These are phyloP conservation scores for Labeo calbasu DNA, from an alignment of 2,797 vertebrate species.

Conservation along the genomic window DNA sequence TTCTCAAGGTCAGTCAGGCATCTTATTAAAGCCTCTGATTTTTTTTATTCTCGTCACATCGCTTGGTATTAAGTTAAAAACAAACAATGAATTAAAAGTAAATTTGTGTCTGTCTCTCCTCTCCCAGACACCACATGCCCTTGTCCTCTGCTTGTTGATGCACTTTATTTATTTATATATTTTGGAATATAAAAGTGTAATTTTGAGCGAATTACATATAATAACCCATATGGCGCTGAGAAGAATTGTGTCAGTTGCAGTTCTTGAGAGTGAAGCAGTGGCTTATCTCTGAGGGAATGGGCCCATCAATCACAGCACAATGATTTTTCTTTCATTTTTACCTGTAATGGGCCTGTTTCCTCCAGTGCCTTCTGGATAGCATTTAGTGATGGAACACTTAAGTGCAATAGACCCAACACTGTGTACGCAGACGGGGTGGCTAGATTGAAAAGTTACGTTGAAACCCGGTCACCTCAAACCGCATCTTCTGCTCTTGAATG, in stretches of 20 bases:
- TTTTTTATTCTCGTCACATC: constrained; percentile 57
- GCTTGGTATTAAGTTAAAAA: constrained; percentile 65
- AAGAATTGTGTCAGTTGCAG: constrained; percentile 71
- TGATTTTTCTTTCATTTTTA: constrained; percentile 77
- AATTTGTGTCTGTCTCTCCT: constrained; percentile 63
- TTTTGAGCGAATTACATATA: constrained; percentile 79
- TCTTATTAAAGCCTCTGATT: not conserved
- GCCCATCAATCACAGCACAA: constrained; percentile 76
- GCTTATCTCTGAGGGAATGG: constrained; percentile 77
- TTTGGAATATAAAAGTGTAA: constrained; percentile 70
- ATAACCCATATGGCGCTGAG: constrained; percentile 69
- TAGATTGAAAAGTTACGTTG: constrained; percentile 65
- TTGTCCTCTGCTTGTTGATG: constrained; percentile 70
- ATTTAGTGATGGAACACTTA: constrained; percentile 77
- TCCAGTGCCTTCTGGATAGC: constrained; percentile 72
- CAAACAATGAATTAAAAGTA: constrained; percentile 63
- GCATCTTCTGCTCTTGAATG: constrained; percentile 11
- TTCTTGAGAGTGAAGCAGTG: constrained; percentile 77
- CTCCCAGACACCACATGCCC: constrained; percentile 68
- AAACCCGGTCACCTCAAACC: constrained; percentile 54
- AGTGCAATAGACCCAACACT: constrained; percentile 67
- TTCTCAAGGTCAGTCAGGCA: constrained; percentile 44
- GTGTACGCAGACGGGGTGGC: constrained; percentile 63
- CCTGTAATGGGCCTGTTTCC: constrained; percentile 75
- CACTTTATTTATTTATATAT: constrained; percentile 46